phyloP scores from a whole-genome alignment of 2,888 invertebrate genomes.

The Latheticus oryzae region DNA sequence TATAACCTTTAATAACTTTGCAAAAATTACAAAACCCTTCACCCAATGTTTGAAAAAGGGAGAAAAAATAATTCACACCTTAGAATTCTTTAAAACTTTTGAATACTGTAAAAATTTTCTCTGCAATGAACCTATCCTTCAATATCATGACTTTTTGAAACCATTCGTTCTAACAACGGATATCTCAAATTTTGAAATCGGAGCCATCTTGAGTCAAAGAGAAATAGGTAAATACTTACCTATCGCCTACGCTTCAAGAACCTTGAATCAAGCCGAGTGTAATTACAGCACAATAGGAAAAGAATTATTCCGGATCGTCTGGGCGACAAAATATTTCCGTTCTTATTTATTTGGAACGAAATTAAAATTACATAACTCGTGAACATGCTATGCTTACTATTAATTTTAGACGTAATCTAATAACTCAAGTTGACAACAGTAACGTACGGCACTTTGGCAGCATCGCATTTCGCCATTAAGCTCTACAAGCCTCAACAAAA shows the following conservation, averaged over 20 bases:
- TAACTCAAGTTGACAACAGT: conserved; percentile 43
- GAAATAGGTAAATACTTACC: conserved; percentile 52
- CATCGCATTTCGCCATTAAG: conserved; percentile 41
- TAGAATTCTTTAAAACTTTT: conserved; percentile 36
- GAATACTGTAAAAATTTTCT: conserved; percentile 32
- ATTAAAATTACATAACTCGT: too few relatives aligned
- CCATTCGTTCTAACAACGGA: conserved; percentile 52
- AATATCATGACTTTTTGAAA: conserved; percentile 50
- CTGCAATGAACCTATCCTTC: conserved; percentile 33
- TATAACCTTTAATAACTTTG: conserved; percentile 56
- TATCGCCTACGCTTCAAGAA: conserved; percentile 52
- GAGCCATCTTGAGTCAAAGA: conserved; percentile 51
- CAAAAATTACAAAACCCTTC: conserved; percentile 52
- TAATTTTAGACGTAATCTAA: conserved; percentile 30
- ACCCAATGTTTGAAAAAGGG: too few relatives aligned
- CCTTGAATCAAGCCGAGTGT: conserved; percentile 45
- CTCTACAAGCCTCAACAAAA: conserved; percentile 31
- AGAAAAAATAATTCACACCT: conserved; percentile 35
- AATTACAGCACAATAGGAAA: conserved; percentile 39
- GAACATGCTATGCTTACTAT: too few relatives aligned
- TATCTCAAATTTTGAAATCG: conserved; percentile 48
- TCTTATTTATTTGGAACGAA: conserved; percentile 49
- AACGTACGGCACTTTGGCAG: conserved; percentile 44
- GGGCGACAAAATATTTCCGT: conserved; percentile 39
- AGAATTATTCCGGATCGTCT: conserved; percentile 43